phyloP scores from a whole-genome alignment of 2,888 invertebrate species.

The Dolichopus griseipennis region DNA sequence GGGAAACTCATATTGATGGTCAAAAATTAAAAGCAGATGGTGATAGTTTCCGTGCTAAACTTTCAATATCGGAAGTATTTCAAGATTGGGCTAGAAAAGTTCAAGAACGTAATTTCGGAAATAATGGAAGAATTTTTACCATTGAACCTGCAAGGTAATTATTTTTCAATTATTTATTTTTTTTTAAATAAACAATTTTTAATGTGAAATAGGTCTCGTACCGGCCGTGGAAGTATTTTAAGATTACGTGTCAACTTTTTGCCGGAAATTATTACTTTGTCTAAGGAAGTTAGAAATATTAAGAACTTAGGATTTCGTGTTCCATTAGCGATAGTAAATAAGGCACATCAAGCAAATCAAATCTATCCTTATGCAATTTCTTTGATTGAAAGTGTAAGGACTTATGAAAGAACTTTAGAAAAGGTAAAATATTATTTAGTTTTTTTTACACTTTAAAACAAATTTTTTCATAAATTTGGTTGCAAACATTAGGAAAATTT shows the following conservation, averaged over 20 bases:
- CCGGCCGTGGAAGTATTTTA: slow-evolving; percentile 74
- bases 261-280: slow-evolving; percentile 94
- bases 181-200: neutral
- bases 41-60: slow-evolving; percentile 91
- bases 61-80: slow-evolving; percentile 95
- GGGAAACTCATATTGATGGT: slow-evolving; percentile 99
- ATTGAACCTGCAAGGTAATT: slow-evolving; percentile 64
- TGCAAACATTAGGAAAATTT: neutral
- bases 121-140: slow-evolving; percentile 87
- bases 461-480: neutral
- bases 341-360: slow-evolving; percentile 97
- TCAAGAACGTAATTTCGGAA: slow-evolving; percentile 87
- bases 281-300: slow-evolving; percentile 95
- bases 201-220: slow-evolving; percentile 46
- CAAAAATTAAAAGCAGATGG: slow-evolving; percentile 95
- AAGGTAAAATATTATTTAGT: slow-evolving; percentile 57
- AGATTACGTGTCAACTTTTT: slow-evolving; percentile 90
- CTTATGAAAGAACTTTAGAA: slow-evolving; percentile 93
- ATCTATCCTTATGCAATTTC: slow-evolving; percentile 98
- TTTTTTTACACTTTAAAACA: neutral
- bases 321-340: slow-evolving; percentile 95
- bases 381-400: slow-evolving; percentile 91
- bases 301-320: slow-evolving; percentile 94
- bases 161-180: neutral
- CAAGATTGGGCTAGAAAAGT: slow-evolving; percentile 96